A percentile compares a stretch with the other conserved stretches of the same genome.
These are phyloP conservation scores for Halcyon malimbica DNA, from an alignment of 2,113 vertebrate species.

Conservation along the genomic window DNA sequence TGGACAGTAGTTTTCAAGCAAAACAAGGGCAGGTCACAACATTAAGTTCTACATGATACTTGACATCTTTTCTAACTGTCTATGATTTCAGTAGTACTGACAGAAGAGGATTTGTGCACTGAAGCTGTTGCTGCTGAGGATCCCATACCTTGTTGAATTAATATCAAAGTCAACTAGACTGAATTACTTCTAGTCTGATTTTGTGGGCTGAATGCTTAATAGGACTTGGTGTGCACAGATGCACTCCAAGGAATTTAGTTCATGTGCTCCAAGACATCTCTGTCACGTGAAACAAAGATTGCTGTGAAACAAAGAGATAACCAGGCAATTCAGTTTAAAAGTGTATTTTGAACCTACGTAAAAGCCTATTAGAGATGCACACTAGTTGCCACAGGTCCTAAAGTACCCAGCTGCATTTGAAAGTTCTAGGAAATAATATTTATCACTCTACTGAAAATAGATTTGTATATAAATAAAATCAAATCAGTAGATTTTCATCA, in stretches of 20 bases:
- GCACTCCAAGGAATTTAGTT: background rate
- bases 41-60: accelerated
- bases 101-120: background rate
- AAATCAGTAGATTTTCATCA: background rate
- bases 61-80: background rate
- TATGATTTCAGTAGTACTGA: background rate
- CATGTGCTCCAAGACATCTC: background rate
- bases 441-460: background rate
- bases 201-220: background rate
- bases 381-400: background rate
- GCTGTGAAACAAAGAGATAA: background rate
- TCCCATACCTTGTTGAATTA: background rate
- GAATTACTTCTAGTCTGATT: background rate
- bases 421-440: background rate
- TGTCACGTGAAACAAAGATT: background rate
- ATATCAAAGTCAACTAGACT: background rate
- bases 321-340: background rate
- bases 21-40: background rate
- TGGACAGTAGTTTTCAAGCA: background rate
- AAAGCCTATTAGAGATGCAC: background rate
- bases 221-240: background rate
- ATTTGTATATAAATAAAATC: background rate
- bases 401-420: background rate
- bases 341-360: background rate
- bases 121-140: background rate